Evolutionary conservation across 2,113 vertebrate genomes (phyloP).

Genomic region (Spea multiplicata): DNA sequence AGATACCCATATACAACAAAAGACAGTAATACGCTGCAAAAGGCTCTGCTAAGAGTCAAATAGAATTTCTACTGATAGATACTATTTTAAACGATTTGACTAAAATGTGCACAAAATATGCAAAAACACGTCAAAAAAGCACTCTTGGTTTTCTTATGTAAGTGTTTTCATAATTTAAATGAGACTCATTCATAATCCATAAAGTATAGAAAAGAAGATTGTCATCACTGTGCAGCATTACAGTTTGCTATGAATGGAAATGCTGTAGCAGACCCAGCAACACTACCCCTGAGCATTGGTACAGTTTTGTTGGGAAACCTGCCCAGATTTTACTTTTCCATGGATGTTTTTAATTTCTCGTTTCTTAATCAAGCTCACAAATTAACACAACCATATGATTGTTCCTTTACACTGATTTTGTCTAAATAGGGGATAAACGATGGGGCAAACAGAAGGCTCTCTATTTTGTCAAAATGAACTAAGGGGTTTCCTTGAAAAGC

Average conservation of each 20-base stretch:
- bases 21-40: neutral
- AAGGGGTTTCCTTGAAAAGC: conserved; percentile 16
- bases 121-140: neutral
- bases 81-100: neutral
- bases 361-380: conserved; percentile 41
- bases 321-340: conserved; percentile 31
- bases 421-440: conserved; percentile 23
- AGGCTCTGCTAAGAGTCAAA: neutral
- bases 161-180: conserved; percentile 29
- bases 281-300: conserved; percentile 33
- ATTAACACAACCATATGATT: conserved; percentile 44
- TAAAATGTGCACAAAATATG: neutral
- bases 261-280: conserved; percentile 25
- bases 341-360: conserved; percentile 43
- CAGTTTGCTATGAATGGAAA: conserved; percentile 41
- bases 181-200: conserved; percentile 39
- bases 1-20: neutral
- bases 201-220: conserved; percentile 27
- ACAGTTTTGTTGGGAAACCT: conserved; percentile 31
- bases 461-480: conserved; percentile 25
- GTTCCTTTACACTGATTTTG: conserved; percentile 27
- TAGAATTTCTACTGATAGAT: neutral
- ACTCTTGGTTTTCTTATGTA: conserved; percentile 2
- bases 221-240: conserved; percentile 27
- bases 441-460: neutral